These are phyloP conservation scores for Drosophila nigritarsus DNA, from an alignment of 2,888 invertebrate genomes.

Conservation along the genomic window DNA sequence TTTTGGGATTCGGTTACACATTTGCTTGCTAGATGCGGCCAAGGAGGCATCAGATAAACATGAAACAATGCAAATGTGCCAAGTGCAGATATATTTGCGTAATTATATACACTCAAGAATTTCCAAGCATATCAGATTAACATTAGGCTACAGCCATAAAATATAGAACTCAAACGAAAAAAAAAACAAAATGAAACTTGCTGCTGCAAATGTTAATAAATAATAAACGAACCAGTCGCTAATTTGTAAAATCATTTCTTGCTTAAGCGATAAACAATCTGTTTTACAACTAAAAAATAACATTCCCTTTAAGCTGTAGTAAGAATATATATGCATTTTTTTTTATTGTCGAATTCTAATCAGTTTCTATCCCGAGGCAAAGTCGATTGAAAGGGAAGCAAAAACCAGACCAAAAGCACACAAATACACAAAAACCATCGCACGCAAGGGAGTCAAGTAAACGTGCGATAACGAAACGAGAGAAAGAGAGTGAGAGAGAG, in stretches of 20 bases:
- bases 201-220: slow-evolving; percentile 5
- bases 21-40: slow-evolving; percentile 36
- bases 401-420: slow-evolving; percentile 21
- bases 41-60: slow-evolving; percentile 42
- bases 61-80: slow-evolving; percentile 30
- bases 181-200: slow-evolving; percentile 19
- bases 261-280: slow-evolving; percentile 15
- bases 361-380: slow-evolving; percentile 45
- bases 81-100: slow-evolving; percentile 32
- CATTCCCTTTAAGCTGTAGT: background rate
- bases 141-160: background rate
- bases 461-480: slow-evolving; percentile 58
- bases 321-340: background rate
- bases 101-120: slow-evolving; percentile 20
- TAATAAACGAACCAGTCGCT: background rate
- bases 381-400: slow-evolving; percentile 75
- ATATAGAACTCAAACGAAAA: slow-evolving; percentile 24
- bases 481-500: background rate
- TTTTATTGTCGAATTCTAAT: slow-evolving; percentile 49
- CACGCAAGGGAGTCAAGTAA: slow-evolving; percentile 32
- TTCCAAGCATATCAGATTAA: slow-evolving; percentile 43
- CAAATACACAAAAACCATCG: background rate
- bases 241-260: slow-evolving; percentile 6
- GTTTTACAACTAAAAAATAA: slow-evolving; percentile 4
- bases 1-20: slow-evolving; percentile 63